These are phyloP conservation scores for Elysia crispata DNA, from an alignment of 2,888 invertebrate species.

Conservation along the genomic window DNA sequence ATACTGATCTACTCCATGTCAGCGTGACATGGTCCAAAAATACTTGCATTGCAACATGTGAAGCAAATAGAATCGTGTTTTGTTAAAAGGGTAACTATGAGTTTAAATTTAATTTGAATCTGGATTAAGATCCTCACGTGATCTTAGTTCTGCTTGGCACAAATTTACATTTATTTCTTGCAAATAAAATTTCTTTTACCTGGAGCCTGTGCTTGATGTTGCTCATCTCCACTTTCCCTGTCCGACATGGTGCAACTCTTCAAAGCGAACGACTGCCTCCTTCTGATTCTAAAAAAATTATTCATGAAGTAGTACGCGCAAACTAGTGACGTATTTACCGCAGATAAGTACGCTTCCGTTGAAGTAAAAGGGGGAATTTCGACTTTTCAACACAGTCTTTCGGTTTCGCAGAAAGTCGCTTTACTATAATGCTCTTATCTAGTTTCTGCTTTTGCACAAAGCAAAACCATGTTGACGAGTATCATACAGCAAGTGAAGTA, in stretches of 20 bases:
- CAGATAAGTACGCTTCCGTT: too few species aligned
- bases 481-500: too few species aligned
- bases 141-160: neutral
- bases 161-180: neutral
- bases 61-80: too few species aligned
- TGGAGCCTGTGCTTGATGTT: constrained; percentile 75
- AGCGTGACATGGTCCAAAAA: too few species aligned
- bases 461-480: too few species aligned
- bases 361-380: too few species aligned
- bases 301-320: constrained; percentile 68
- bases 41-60: too few species aligned
- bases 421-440: too few species aligned
- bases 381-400: too few species aligned
- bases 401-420: too few species aligned
- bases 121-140: neutral
- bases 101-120: neutral
- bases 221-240: constrained; percentile 78
- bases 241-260: constrained; percentile 78
- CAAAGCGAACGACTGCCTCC: constrained; percentile 72
- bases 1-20: too few species aligned
- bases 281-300: constrained; percentile 74
- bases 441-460: too few species aligned
- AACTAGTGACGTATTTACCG: constrained; percentile 41
- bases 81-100: neutral
- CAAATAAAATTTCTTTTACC: constrained; percentile 55